Evolutionary conservation across 2,113 vertebrate species (phyloP).

Genomic region (Eleginops maclovinus): DNA sequence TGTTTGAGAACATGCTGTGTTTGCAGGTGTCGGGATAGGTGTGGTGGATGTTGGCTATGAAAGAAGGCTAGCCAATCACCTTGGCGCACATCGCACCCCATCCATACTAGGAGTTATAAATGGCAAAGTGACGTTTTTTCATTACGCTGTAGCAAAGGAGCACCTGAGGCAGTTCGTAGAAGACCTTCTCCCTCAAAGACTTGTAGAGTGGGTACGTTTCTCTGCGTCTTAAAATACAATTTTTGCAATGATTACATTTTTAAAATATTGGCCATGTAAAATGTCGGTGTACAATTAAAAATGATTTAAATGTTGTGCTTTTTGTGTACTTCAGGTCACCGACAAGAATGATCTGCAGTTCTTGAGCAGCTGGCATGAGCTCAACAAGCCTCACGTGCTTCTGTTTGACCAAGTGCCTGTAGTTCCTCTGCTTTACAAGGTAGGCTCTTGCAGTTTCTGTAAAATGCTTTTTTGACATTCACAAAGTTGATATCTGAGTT

Average conservation of each 20-base stretch:
- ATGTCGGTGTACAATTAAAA: neutral
- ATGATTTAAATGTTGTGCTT: neutral
- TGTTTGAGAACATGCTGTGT: slow-evolving; percentile 23
- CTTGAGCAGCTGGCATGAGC: slow-evolving; percentile 91
- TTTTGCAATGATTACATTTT: neutral
- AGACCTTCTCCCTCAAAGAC: slow-evolving; percentile 91
- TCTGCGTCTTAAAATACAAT: neutral
- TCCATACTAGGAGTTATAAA: slow-evolving; percentile 93
- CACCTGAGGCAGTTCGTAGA: slow-evolving; percentile 94
- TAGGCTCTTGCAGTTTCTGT: slow-evolving; percentile 2
- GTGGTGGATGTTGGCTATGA: slow-evolving; percentile 95
- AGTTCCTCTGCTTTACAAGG: slow-evolving; percentile 92
- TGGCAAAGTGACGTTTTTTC: slow-evolving; percentile 94
- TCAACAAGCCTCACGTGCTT: slow-evolving; percentile 95
- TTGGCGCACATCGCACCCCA: slow-evolving; percentile 94
- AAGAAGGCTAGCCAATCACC: slow-evolving; percentile 92
- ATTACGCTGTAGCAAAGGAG: slow-evolving; percentile 90
- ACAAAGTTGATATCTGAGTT: too few relatives aligned
- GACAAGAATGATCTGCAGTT: slow-evolving; percentile 91
- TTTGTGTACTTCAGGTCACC: slow-evolving; percentile 85
- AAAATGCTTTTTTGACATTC: too few relatives aligned
- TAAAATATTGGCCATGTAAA: neutral
- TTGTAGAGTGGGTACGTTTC: slow-evolving; percentile 91
- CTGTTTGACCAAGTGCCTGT: slow-evolving; percentile 92
- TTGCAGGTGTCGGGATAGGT: slow-evolving; percentile 92